A percentile compares a stretch with the other conserved stretches of the same genome.
Evolutionary conservation across 2,797 vertebrate genomes (phyloP).

Genomic region (Sylvia borin): DNA sequence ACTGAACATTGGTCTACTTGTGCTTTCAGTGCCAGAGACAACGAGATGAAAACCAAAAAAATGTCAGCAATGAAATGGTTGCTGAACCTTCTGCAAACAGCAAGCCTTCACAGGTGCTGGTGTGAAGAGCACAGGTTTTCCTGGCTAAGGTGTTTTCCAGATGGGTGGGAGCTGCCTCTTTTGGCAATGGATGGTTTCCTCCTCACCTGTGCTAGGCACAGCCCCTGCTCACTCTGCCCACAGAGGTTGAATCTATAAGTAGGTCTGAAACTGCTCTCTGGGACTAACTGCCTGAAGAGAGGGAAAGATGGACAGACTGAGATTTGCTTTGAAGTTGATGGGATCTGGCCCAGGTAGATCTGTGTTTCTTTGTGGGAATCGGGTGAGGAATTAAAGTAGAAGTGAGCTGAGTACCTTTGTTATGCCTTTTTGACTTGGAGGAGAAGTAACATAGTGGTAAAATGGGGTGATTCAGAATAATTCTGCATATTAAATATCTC

Average conservation of each 20-base stretch:
- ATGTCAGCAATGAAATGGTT: not conserved
- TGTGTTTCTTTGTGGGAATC: not conserved
- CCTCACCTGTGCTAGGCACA: not conserved
- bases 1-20: not conserved
- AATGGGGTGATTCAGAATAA: not conserved
- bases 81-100: not conserved
- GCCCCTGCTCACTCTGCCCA: not conserved
- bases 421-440: not conserved
- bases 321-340: not conserved
- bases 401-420: not conserved
- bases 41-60: not conserved
- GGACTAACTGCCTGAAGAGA: not conserved
- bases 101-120: not conserved
- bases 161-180: not conserved
- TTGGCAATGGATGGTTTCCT: not conserved
- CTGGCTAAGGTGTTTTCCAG: not conserved
- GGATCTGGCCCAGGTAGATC: not conserved
- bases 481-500: constrained; percentile 14
- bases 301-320: not conserved
- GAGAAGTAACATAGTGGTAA: not conserved
- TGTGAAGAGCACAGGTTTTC: not conserved
- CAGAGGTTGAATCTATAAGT: not conserved
- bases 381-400: not conserved
- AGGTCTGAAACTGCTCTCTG: not conserved
- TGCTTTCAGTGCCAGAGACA: not conserved